A percentile compares a stretch with the other conserved stretches of the same genome.
Evolutionary conservation across 2,797 vertebrate species (phyloP).

Genomic region (Phoebastria nigripes): DNA sequence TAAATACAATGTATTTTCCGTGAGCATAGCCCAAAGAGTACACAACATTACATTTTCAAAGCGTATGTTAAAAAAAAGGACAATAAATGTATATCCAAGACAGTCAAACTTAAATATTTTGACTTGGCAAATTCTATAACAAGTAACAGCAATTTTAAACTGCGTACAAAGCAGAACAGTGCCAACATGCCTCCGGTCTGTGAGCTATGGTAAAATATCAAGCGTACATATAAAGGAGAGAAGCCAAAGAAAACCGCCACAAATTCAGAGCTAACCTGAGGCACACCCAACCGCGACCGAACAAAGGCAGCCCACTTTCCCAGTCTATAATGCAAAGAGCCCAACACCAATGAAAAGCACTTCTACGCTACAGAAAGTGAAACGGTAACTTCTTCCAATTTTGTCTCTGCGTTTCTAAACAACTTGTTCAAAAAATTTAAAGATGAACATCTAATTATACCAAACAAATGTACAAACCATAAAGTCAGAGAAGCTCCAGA

Average conservation of each 20-base stretch:
- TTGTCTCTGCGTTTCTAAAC: background rate
- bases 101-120: constrained; percentile 63
- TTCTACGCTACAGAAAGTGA: background rate
- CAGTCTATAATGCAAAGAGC: background rate
- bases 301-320: background rate
- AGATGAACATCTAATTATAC: constrained; percentile 1
- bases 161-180: constrained; percentile 54
- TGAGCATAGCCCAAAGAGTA: constrained; percentile 60
- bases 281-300: background rate
- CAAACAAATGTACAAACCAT: background rate
- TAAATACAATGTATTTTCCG: constrained; percentile 58
- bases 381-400: background rate
- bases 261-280: background rate
- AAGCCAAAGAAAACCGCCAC: constrained; percentile 13
- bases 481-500: constrained; percentile 22
- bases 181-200: constrained; percentile 57
- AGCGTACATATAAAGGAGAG: constrained; percentile 22
- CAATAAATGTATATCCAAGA: constrained; percentile 59
- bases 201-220: constrained; percentile 62
- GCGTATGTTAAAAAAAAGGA: constrained; percentile 55
- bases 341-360: background rate
- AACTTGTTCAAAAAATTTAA: background rate
- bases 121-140: constrained; percentile 59
- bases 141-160: constrained; percentile 57
- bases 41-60: constrained; percentile 66